Evolutionary conservation across 2,113 vertebrate species (phyloP).

Genomic region (Erinaceus europaeus): DNA sequence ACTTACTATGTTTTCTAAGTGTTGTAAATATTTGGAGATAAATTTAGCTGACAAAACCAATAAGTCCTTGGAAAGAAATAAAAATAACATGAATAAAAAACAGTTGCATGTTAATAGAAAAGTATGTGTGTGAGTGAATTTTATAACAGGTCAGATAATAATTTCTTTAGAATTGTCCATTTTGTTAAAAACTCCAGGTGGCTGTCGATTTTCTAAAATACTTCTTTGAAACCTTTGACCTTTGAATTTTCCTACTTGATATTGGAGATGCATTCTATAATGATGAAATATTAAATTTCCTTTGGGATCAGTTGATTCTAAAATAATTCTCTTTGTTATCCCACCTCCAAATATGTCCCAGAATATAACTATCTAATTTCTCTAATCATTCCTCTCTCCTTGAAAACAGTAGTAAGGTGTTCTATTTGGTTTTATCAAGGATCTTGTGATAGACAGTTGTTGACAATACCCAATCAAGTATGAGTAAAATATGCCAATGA

Average conservation of each 20-base stretch:
- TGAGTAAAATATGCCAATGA: background rate
- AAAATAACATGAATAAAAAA: slow-evolving; percentile 13
- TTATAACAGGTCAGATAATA: slow-evolving; percentile 20
- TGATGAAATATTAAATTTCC: slow-evolving; percentile 59
- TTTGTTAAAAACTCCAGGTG: slow-evolving; percentile 56
- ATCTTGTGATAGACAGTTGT: slow-evolving; percentile 21
- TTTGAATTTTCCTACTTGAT: slow-evolving; percentile 20
- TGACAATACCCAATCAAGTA: slow-evolving; percentile 39
- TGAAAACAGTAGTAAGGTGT: slow-evolving; percentile 13
- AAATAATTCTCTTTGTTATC: slow-evolving; percentile 43
- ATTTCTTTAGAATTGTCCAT: slow-evolving; percentile 9
- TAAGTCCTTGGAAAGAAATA: slow-evolving; percentile 42
- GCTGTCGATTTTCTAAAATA: slow-evolving; percentile 17
- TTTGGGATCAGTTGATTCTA: slow-evolving; percentile 14
- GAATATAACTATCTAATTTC: background rate
- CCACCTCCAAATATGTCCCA: background rate
- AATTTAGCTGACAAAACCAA: slow-evolving; percentile 8
- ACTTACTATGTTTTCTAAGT: slow-evolving; percentile 24
- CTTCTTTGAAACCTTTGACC: background rate
- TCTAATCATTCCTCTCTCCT: background rate
- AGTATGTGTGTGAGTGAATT: background rate
- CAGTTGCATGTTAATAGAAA: slow-evolving; percentile 21
- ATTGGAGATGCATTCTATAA: slow-evolving; percentile 38
- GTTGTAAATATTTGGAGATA: background rate
- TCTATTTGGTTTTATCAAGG: slow-evolving; percentile 39